Conservation (phyloP, 1,140 invertebrate species). For the Dryas iulia region DNA sequence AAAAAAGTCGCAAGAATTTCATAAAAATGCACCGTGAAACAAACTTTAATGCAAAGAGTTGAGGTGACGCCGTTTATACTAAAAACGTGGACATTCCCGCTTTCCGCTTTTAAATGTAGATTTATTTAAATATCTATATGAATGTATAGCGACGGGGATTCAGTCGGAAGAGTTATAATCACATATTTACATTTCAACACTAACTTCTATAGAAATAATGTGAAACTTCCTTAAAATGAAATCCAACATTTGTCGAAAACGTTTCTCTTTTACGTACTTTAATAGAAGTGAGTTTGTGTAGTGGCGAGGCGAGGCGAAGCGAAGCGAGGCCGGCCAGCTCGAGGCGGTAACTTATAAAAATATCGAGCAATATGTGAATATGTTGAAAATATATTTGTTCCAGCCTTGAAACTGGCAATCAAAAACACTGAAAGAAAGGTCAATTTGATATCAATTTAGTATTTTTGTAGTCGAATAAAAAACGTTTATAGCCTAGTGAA, state of each 20-base stretch:
- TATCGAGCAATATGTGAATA: background rate
- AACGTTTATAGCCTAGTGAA: background rate
- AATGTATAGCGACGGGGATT: background rate
- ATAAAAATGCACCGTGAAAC: conserved; percentile 7
- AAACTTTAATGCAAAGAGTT: conserved; percentile 7
- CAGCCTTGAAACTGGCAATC: background rate
- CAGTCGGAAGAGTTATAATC: background rate
- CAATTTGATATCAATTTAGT: background rate
- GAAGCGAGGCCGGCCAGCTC: background rate
- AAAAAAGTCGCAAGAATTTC: conserved; percentile 6
- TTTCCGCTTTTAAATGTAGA: conserved; percentile 19
- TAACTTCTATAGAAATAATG: conserved; percentile 1
- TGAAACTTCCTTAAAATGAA: background rate
- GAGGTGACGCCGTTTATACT: background rate
- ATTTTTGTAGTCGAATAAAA: background rate
- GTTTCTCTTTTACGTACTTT: background rate
- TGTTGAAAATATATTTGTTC: background rate
- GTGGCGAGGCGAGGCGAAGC: background rate
- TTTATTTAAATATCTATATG: conserved; percentile 18
- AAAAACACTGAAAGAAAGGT: background rate
- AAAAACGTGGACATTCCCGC: conserved; percentile 2
- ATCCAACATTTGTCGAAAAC: background rate
- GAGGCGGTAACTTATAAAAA: background rate
- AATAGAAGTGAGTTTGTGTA: background rate
- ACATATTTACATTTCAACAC: conserved; percentile 6